Base-by-base conservation (phyloP, 2,113 vertebrate genomes). In the Callipepla squamata region DNA sequence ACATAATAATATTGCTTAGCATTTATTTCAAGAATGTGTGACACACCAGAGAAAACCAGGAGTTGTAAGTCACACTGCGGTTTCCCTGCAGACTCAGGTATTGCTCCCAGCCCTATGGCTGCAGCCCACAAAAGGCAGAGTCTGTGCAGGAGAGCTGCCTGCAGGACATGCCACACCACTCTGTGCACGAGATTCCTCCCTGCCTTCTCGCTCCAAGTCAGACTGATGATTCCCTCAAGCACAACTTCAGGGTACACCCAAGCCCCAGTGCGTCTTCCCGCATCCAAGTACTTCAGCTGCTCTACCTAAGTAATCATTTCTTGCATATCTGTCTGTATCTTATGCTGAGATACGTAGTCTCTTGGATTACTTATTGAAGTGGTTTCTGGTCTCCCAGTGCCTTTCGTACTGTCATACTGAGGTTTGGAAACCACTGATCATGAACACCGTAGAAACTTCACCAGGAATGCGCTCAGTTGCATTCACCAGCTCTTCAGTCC, bases 301-400 rank as follows among this genome's bases (percentile, higher is more conserved):
- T 79, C 88, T 16, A 16, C 83, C 63, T 90, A 69, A 81, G 61
- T 45, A 59, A 58, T 87, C 87, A 82, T 75, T 44, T 90, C 88
- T 92, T 76, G 66, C 66, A 65, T 38, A 55, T 80, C 82, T 74
- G 70, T 44, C 87, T 92, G 75, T 51, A 69, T 22, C 90, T 85
- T 94, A 88, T 7, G 86, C 93, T 94, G 96, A 94, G 90, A 94
- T 65, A 91, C 63, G 93, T 62, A 86, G 89, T 23, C 86, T 73
- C 95, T 97, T 87, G 96, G 93, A 96, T 96, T 95, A 92, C 96
- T 94, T 96, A 95, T 84, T 96, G 44, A 93, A 96, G 94, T 62
- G 59, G 88, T 87, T 93, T 95, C 93, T 95, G 89, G 87, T 90
- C 69, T 96, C 96, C 95, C 89, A 80, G 44, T 11, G 76, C 84